Evolutionary conservation across 2,888 invertebrate species (phyloP).

Genomic region (Agriotes lineatus): DNA sequence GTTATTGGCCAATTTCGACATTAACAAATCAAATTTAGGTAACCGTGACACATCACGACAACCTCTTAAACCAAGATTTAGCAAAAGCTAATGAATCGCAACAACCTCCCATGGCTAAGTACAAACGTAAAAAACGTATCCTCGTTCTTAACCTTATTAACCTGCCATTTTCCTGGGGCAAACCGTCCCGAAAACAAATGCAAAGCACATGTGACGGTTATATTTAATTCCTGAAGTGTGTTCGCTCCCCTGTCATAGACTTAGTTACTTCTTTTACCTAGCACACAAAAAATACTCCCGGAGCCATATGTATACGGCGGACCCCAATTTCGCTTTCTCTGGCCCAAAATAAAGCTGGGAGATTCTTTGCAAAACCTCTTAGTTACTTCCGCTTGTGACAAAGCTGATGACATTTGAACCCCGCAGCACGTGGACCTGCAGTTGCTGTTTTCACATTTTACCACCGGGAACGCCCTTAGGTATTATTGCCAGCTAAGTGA

Average conservation of each 20-base stretch:
- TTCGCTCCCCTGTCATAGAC: conserved; percentile 50
- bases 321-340: conserved; percentile 25
- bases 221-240: conserved; percentile 32
- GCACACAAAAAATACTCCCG: conserved; percentile 23
- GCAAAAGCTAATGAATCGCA: too few species aligned
- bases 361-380: conserved; percentile 54
- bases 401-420: conserved; percentile 62
- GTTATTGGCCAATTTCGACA: too few species aligned
- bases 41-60: too few species aligned
- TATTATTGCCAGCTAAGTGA: background rate
- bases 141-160: conserved; percentile 55
- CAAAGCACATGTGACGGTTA: conserved; percentile 48
- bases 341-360: conserved; percentile 32
- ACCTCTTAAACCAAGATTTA: too few species aligned
- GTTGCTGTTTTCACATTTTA: conserved; percentile 33
- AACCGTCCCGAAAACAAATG: conserved; percentile 45
- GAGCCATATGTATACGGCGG: conserved; percentile 30
- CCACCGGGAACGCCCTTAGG: conserved; percentile 31
- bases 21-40: too few species aligned
- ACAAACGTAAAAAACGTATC: background rate
- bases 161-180: conserved; percentile 49
- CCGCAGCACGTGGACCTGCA: conserved; percentile 60
- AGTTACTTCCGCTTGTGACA: conserved; percentile 60
- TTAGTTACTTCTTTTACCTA: conserved; percentile 42
- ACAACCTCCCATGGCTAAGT: background rate